Percentiles rank a stretch among this genome's conserved stretches.
These are phyloP conservation scores for Erebia aethiops DNA, from an alignment of 2,888 invertebrate genomes.

Conservation along the genomic window DNA sequence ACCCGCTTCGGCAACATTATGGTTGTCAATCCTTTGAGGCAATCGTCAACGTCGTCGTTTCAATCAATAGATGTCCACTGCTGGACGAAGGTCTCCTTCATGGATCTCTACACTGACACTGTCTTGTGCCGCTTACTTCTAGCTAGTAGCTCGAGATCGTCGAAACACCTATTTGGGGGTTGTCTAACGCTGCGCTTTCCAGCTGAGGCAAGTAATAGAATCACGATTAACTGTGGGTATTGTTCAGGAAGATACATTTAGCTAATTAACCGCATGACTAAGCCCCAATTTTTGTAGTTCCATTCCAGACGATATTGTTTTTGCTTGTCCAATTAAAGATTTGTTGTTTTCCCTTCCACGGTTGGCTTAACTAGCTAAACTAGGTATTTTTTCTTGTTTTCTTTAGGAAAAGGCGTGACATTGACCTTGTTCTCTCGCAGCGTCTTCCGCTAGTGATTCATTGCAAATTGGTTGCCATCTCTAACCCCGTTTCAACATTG, in stretches of 20 bases:
- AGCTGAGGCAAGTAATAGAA: too few species aligned
- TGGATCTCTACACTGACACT: too few species aligned
- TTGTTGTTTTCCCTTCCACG: not conserved
- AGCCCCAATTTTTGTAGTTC: not conserved
- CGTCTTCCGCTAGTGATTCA: slow-evolving; percentile 10
- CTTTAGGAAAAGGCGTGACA: slow-evolving; percentile 8
- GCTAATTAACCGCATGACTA: not conserved
- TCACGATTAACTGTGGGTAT: too few species aligned
- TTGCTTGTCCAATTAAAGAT: not conserved
- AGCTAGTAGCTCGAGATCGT: too few species aligned
- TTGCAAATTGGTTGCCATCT: not conserved
- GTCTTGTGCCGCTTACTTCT: too few species aligned
- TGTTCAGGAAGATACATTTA: not conserved
- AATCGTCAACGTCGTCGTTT: too few species aligned
- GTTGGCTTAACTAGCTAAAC: not conserved
- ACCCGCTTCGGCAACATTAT: too few species aligned
- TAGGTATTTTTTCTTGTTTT: slow-evolving; percentile 5
- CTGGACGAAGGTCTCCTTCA: too few species aligned
- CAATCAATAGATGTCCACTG: too few species aligned
- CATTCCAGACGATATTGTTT: slow-evolving; percentile 5
- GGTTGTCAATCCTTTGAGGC: too few species aligned
- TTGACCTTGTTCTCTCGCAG: slow-evolving; percentile 1
- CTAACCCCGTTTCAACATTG: not conserved
- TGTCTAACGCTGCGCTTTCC: too few species aligned
- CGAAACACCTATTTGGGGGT: too few species aligned